phyloP scores from a whole-genome alignment of 2,113 vertebrate species.

The Pollachius pollachius region DNA sequence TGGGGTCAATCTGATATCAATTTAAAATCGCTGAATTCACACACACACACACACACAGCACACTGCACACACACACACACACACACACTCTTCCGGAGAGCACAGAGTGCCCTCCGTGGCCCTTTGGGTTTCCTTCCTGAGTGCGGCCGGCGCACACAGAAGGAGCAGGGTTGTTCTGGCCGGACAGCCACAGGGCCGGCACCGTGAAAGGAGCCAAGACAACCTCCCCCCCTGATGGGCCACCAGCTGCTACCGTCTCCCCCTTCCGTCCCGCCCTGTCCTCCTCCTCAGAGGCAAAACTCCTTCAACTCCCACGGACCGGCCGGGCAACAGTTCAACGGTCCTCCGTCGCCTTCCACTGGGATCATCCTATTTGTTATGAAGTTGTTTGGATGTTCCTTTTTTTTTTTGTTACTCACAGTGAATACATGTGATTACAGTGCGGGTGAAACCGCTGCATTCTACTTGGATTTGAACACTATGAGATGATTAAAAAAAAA shows the following conservation, averaged over 20 bases:
- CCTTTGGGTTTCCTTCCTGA: conserved; percentile 1
- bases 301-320: too few species aligned
- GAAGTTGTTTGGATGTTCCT: too few species aligned
- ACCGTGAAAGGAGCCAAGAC: neutral
- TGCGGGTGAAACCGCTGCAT: too few species aligned
- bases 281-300: too few species aligned
- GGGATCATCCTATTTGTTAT: too few species aligned
- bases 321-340: too few species aligned
- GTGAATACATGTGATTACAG: too few species aligned
- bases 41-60: neutral
- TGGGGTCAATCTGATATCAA: too few species aligned
- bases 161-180: neutral
- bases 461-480: too few species aligned
- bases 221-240: neutral
- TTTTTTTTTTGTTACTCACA: too few species aligned
- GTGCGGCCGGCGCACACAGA: neutral
- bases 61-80: neutral
- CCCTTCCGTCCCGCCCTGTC: neutral
- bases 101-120: neutral
- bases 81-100: neutral
- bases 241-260: neutral
- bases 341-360: too few species aligned
- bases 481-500: too few species aligned
- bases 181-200: neutral
- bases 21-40: neutral